Evolutionary conservation across 2,797 vertebrate species (phyloP), one percentile per base, ranked within the genome.

Genomic region (Zalophus californianus): DNA sequence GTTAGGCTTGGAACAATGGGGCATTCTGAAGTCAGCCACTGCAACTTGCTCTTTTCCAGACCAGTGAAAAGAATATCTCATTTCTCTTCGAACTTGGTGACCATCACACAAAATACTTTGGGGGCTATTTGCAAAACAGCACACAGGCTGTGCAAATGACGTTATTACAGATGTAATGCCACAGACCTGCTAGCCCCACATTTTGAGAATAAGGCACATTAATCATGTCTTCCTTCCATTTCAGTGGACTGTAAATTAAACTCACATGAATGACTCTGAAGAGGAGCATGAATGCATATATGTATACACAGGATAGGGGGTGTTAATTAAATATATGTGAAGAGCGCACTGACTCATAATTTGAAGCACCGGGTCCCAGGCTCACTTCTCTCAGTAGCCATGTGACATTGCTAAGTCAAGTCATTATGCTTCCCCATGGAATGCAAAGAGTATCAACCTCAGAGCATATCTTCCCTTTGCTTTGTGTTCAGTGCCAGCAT

Each of bases 1-100:
- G 97, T 79, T 85, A 78, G 75, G 66, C 84, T 68, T 11, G 1
- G 86, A 68, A 96, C 95, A 98, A 97, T 82, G 92, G 80, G 92
- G 94, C 92, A 95, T 86, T 97, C 94, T 95, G 64, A 96, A 96
- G 96, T 96, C 91, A 91, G 91, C 79, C 92, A 29, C 77, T 21
- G 80, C 70, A n/a, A 73, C 84, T 80, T 88, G 91, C 94, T 96
- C 97, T 94, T 96, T 93, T 95, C 95, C 96, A 97, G 95, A 96
- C 62, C 90, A 21, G 12, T 60, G 77, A 90, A 95, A 96, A 94
- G 94, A 93, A 68, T 85, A 89, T 86, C 75, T 94, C 87, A 21
- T 86, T 95, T 87, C 94, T 96, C 72, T 93, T n/a, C 60, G 89
- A 95, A 94, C 84, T 54, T 86, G 89, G 90, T 68, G 84, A 85